A percentile compares a stretch with the other conserved stretches of the same genome.
phyloP scores from a whole-genome alignment of 2,113 vertebrate genomes.

The Xiphophorus hellerii region DNA sequence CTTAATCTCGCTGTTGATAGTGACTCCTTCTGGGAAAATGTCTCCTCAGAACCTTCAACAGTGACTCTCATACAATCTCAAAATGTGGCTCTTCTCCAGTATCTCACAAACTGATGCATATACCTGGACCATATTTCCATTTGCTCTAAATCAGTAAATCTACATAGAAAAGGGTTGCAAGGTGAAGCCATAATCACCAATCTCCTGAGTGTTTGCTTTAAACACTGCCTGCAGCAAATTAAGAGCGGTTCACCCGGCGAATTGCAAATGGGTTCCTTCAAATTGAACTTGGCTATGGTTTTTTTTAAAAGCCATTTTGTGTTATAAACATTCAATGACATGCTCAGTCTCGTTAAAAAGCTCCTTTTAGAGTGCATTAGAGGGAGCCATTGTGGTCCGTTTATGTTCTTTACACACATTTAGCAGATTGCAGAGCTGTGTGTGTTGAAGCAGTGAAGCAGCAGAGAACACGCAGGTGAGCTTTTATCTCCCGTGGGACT shows the following conservation, averaged over 20 bases:
- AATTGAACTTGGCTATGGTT: slow-evolving; percentile 1
- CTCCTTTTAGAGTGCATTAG: slow-evolving; percentile 49
- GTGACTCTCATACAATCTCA: slow-evolving; percentile 2
- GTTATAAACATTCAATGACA: slow-evolving; percentile 9
- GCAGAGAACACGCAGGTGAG: background rate
- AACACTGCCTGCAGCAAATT: background rate
- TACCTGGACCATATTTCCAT: background rate
- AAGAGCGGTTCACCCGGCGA: background rate
- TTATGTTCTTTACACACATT: slow-evolving; percentile 31
- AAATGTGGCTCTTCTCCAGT: background rate
- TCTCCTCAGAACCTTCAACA: background rate
- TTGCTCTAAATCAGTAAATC: background rate
- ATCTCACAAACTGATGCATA: background rate
- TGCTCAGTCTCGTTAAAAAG: slow-evolving; percentile 20
- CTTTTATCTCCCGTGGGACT: slow-evolving; percentile 34
- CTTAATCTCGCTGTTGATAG: background rate
- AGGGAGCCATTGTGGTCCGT: slow-evolving; percentile 20
- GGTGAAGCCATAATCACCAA: background rate
- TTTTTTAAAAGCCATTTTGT: slow-evolving; percentile 44
- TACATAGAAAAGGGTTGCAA: background rate
- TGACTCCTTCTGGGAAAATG: slow-evolving; percentile 13
- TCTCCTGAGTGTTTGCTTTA: background rate
- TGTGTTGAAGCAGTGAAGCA: background rate
- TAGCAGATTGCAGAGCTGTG: slow-evolving; percentile 20
- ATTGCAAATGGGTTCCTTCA: slow-evolving; percentile 15